Evolutionary conservation across 2,888 invertebrate species (phyloP).

Genomic region (Brachylomia viminalis): DNA sequence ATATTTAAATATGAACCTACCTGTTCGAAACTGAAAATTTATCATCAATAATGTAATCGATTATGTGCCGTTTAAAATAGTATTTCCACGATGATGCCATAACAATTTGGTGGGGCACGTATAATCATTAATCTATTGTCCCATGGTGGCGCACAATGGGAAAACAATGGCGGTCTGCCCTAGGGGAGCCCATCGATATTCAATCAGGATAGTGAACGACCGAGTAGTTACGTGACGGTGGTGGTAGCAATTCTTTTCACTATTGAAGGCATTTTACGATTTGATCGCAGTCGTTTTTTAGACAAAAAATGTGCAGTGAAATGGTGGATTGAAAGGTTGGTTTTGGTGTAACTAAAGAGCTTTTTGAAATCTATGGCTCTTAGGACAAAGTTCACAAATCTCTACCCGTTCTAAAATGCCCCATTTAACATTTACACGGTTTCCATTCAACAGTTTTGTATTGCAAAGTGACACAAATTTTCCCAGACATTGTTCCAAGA

Average conservation of each 20-base stretch:
- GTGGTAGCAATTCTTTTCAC: conserved; percentile 61
- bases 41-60: not conserved
- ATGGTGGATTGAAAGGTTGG: conserved; percentile 11
- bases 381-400: not conserved
- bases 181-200: conserved; percentile 67
- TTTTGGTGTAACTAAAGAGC: not conserved
- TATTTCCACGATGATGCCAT: conserved; percentile 50
- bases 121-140: conserved; percentile 67
- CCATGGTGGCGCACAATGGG: conserved; percentile 61
- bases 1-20: not conserved
- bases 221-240: conserved; percentile 58
- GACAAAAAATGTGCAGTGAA: conserved; percentile 37
- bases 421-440: not conserved
- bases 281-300: conserved; percentile 45
- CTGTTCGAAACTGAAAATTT: not conserved
- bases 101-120: conserved; percentile 56
- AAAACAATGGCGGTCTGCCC: conserved; percentile 65
- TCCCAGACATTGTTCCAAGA: conserved; percentile 1
- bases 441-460: not conserved
- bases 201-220: conserved; percentile 68
- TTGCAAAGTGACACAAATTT: not conserved
- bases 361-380: not conserved
- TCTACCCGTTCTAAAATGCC: too few relatives aligned
- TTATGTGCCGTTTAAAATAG: conserved; percentile 41
- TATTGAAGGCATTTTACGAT: conserved; percentile 61